phyloP scores from a whole-genome alignment of 2,888 invertebrate species.

The Dicyrtomina minuta region DNA sequence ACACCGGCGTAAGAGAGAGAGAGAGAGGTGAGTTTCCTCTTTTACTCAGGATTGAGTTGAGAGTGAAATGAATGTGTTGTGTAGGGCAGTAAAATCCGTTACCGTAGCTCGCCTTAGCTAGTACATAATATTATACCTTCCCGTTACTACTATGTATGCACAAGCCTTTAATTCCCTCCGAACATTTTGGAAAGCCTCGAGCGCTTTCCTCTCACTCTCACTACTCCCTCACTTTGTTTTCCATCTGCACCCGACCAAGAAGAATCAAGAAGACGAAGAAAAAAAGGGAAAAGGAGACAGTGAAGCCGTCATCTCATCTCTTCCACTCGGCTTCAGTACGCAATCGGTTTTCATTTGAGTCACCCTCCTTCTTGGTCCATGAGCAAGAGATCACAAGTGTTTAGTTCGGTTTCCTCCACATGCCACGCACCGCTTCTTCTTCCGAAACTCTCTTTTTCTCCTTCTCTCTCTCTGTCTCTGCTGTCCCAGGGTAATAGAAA shows the following conservation, averaged over 20 bases:
- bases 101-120: no score
- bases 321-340: conserved; percentile 7
- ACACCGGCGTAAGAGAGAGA: no score
- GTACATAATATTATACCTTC: no score
- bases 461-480: no score
- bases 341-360: conserved; percentile 24
- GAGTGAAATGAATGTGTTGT: no score
- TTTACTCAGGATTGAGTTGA: no score
- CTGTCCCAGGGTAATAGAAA: background rate
- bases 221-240: conserved; percentile 1
- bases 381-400: background rate
- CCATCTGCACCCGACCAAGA: background rate
- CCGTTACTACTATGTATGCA: no score
- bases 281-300: background rate
- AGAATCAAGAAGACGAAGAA: background rate
- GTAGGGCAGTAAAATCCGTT: no score
- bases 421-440: background rate
- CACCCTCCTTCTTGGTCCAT: background rate
- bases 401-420: background rate
- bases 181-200: no score
- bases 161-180: no score
- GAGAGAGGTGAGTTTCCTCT: no score
- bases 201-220: background rate
- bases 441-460: no score
- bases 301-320: background rate